These are phyloP conservation scores for Philaethria dido DNA, from an alignment of 2,888 invertebrate species.

Conservation along the genomic window DNA sequence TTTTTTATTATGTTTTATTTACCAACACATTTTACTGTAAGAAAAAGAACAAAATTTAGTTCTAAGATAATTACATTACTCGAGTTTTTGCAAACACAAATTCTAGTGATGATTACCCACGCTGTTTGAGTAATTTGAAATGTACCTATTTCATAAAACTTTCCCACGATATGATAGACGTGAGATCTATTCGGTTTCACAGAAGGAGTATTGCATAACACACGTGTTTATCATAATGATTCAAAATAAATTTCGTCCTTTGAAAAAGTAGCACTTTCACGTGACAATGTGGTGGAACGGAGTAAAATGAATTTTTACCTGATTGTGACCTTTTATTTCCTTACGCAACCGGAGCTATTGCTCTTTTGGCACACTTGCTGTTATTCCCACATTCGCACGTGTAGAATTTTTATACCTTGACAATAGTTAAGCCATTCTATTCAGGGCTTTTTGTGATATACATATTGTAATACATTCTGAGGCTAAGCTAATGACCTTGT, in stretches of 20 bases:
- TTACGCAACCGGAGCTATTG: constrained; percentile 59
- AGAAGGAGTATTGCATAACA: constrained; percentile 29
- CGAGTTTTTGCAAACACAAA: background rate
- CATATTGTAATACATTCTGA: constrained; percentile 56
- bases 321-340: constrained; percentile 48
- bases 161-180: constrained; percentile 36
- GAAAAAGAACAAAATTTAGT: background rate
- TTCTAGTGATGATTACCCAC: constrained; percentile 22
- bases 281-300: background rate
- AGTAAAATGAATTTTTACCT: constrained; percentile 46
- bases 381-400: constrained; percentile 75
- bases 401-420: constrained; percentile 55
- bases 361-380: constrained; percentile 55
- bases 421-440: constrained; percentile 31
- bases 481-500: constrained; percentile 70
- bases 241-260: constrained; percentile 23
- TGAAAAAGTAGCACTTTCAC: constrained; percentile 39
- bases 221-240: constrained; percentile 35
- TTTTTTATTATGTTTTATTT: no score
- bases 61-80: constrained; percentile 14
- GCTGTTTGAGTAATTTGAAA: constrained; percentile 33
- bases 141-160: constrained; percentile 28
- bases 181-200: constrained; percentile 34
- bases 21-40: no score
- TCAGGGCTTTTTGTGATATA: constrained; percentile 29